These are phyloP conservation scores for Lysandra bellargus DNA, from an alignment of 2,888 invertebrate genomes.

Conservation along the genomic window DNA sequence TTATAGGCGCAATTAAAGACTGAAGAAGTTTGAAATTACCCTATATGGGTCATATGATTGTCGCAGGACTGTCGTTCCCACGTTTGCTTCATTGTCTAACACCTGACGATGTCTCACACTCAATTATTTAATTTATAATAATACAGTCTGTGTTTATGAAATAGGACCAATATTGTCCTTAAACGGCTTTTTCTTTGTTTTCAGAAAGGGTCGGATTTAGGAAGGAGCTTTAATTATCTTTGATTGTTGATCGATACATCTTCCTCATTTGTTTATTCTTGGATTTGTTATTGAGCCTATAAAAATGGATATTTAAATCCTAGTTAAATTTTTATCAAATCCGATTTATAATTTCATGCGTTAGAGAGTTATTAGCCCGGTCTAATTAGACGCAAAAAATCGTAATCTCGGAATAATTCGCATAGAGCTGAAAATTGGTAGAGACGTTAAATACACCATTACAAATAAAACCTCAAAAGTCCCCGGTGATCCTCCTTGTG, in stretches of 20 bases:
- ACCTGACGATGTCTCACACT: conserved; percentile 45
- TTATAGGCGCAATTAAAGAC: conserved; percentile 59
- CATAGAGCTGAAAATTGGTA: too few species aligned
- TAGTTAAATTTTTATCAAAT: too few species aligned
- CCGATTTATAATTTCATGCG: too few species aligned
- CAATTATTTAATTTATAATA: conserved; percentile 25
- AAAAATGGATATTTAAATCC: too few species aligned
- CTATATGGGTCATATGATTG: conserved; percentile 67
- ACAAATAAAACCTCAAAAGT: too few species aligned
- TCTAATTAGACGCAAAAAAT: too few species aligned
- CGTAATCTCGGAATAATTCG: too few species aligned
- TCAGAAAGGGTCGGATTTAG: neutral
- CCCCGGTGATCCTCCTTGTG: too few species aligned
- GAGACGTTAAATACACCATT: too few species aligned
- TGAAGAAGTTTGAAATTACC: conserved; percentile 47
- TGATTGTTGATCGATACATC: neutral
- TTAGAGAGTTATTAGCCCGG: too few species aligned
- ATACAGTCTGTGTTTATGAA: neutral
- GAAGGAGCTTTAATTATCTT: neutral
- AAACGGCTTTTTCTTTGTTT: neutral
- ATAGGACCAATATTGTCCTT: neutral
- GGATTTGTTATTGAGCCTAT: too few species aligned
- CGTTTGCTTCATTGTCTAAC: conserved; percentile 45
- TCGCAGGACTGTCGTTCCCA: conserved; percentile 58
- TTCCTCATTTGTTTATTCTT: neutral